Percentiles rank a stretch among this genome's conserved stretches.
phyloP scores from a whole-genome alignment of 2,797 vertebrate species.

The Taenioides sp. region DNA sequence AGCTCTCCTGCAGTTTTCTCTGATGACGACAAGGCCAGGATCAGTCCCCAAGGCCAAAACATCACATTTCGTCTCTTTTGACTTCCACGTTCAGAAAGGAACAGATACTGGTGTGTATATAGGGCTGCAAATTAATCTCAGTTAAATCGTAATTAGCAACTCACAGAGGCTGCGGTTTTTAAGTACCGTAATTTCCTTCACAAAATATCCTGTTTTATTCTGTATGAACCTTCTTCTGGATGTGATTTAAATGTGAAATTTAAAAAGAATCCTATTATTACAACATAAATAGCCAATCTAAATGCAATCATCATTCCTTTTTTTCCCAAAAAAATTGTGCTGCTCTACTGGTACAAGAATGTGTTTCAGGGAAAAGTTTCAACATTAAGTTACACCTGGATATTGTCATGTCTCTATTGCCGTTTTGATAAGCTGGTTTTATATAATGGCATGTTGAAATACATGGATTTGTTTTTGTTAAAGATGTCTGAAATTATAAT shows the following conservation, averaged over 20 bases:
- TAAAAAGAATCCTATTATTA: too few relatives aligned
- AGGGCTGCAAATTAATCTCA: too few relatives aligned
- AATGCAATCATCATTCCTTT: too few relatives aligned
- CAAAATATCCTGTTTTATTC: too few relatives aligned
- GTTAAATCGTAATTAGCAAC: too few relatives aligned
- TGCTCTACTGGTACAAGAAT: conserved; percentile 10
- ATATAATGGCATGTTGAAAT: not conserved
- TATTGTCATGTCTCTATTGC: conserved; percentile 14
- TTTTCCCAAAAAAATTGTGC: too few relatives aligned
- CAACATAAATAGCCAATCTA: too few relatives aligned
- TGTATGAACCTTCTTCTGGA: too few relatives aligned
- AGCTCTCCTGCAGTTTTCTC: conserved; percentile 72
- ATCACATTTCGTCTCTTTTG: conserved; percentile 1
- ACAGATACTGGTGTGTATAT: not conserved
- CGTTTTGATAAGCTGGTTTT: conserved; percentile 20
- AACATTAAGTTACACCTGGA: conserved; percentile 9
- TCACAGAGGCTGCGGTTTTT: too few relatives aligned
- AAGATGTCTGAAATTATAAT: not conserved
- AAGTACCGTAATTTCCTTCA: too few relatives aligned
- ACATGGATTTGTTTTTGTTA: not conserved
- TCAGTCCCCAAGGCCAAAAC: conserved; percentile 13
- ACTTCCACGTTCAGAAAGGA: conserved; percentile 30
- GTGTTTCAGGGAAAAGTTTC: conserved; percentile 18
- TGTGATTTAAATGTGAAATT: too few relatives aligned
- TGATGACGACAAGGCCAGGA: conserved; percentile 37